These are phyloP conservation scores for Rhegmatorhina hoffmannsi DNA, from an alignment of 2,113 vertebrate genomes.

Conservation along the genomic window DNA sequence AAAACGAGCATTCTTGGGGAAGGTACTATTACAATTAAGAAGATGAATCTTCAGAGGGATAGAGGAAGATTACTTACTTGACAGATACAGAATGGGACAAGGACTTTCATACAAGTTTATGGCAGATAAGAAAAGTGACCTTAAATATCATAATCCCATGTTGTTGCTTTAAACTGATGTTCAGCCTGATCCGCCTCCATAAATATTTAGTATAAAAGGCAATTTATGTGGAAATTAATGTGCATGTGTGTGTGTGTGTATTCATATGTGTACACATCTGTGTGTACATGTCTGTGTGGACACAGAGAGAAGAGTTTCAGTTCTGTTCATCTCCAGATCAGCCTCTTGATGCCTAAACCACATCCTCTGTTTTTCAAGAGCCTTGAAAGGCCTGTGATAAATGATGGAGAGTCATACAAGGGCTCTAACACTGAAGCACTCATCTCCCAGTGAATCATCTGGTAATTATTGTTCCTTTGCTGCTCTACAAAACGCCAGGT, in stretches of 20 bases:
- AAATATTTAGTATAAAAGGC: background rate
- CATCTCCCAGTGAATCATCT: background rate
- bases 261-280: background rate
- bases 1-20: background rate
- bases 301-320: background rate
- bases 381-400: background rate
- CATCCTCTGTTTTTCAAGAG: background rate
- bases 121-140: background rate
- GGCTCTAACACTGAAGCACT: background rate
- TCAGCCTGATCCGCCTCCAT: background rate
- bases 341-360: background rate
- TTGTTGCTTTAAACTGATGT: background rate
- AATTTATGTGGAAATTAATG: background rate
- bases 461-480: background rate
- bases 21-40: background rate
- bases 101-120: background rate
- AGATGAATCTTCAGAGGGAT: background rate
- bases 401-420: background rate
- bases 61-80: background rate
- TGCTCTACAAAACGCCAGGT: background rate
- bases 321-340: background rate
- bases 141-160: background rate
- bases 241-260: rapidly evolving
- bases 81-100: background rate
- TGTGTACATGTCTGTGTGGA: rapidly evolving